Conservation (phyloP, 2,113 vertebrate genomes). For the Tonatia bakeri region DNA sequence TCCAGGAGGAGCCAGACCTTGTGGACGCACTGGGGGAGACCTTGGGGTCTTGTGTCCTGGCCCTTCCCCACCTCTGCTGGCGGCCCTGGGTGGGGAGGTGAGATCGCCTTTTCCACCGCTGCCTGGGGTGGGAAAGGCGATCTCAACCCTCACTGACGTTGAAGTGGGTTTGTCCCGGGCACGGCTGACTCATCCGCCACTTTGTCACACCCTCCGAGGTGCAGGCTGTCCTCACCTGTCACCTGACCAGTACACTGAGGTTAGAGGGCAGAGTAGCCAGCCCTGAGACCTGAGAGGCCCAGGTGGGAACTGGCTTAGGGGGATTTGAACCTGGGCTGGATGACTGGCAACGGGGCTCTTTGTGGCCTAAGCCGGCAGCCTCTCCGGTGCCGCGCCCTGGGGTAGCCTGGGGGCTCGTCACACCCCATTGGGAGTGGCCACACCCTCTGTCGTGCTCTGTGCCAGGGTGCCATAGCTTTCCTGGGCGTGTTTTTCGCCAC, state of each 20-base stretch:
- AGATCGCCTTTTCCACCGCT: too few relatives aligned
- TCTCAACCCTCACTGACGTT: too few relatives aligned
- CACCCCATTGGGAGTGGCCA: not conserved
- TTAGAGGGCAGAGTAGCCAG: too few relatives aligned
- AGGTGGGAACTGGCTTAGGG: not conserved
- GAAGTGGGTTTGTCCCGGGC: not conserved
- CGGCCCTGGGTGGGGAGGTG: not conserved
- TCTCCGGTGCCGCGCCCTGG: not conserved
- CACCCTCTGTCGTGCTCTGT: not conserved
- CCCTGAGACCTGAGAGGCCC: too few relatives aligned
- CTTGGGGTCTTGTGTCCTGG: not conserved
- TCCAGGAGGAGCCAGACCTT: not conserved
- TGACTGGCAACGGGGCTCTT: not conserved
- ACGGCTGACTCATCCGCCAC: not conserved
- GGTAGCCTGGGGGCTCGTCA: not conserved
- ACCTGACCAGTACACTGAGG: not conserved
- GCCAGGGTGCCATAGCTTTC: not conserved
- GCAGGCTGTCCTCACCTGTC: rapidly evolving
- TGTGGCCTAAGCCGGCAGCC: not conserved
- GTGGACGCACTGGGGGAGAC: not conserved
- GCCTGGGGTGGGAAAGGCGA: not conserved
- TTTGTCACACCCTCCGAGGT: not conserved
- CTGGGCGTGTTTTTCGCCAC: not conserved
- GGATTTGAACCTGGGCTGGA: not conserved
- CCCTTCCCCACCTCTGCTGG: not conserved